These are phyloP conservation scores for Sylvicola fuscatus DNA, from an alignment of 2,888 invertebrate genomes.

Conservation along the genomic window DNA sequence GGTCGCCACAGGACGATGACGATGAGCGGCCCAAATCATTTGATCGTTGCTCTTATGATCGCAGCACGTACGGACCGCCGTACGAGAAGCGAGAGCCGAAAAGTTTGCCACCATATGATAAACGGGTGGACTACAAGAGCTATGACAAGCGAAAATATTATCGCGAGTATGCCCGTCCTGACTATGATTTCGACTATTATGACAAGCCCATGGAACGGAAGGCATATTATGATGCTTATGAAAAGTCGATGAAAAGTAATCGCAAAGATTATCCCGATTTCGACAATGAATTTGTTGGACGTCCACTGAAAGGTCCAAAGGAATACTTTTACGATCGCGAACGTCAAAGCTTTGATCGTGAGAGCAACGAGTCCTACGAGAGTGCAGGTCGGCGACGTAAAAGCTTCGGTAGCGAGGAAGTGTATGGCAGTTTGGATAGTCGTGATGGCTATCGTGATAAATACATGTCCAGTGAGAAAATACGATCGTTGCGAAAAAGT, in stretches of 20 bases:
- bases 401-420: constrained; percentile 24
- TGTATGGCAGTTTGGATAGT: constrained; percentile 24
- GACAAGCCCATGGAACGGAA: constrained; percentile 13
- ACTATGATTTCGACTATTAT: constrained; percentile 18
- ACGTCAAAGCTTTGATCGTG: constrained; percentile 24
- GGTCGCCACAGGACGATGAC: constrained; percentile 24
- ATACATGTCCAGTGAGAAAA: constrained; percentile 19
- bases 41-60: constrained; percentile 22
- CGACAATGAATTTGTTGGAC: background rate
- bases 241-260: constrained; percentile 8
- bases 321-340: constrained; percentile 24
- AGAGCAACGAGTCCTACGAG: constrained; percentile 24
- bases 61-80: constrained; percentile 24
- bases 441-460: constrained; percentile 24
- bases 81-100: constrained; percentile 22
- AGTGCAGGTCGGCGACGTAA: constrained; percentile 19
- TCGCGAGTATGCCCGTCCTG: constrained; percentile 21
- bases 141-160: constrained; percentile 23
- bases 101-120: constrained; percentile 13
- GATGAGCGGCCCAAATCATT: constrained; percentile 17
- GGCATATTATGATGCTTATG: constrained; percentile 11
- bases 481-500: constrained; percentile 20
- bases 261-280: constrained; percentile 14
- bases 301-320: constrained; percentile 6
- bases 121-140: constrained; percentile 14